These are phyloP conservation scores for Mystacornis crossleyi DNA, from an alignment of 2,113 vertebrate genomes.

Conservation along the genomic window DNA sequence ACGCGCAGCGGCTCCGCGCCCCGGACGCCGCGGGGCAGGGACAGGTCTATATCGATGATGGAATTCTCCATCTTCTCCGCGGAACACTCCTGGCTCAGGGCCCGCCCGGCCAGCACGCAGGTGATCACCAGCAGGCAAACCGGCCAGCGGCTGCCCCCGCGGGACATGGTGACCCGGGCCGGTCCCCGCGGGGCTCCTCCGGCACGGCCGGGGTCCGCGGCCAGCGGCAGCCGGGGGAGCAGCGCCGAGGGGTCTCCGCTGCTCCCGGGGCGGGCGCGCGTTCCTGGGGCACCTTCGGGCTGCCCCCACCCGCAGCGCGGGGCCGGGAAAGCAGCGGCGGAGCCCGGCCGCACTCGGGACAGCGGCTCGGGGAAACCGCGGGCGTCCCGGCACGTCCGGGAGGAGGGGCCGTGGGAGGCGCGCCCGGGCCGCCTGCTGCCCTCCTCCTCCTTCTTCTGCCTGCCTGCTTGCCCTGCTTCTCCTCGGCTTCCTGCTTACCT, in stretches of 20 bases:
- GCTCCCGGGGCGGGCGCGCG: not conserved
- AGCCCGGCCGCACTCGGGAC: not conserved
- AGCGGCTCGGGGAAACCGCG: not conserved
- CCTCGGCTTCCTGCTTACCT: not conserved
- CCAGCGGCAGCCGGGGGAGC: not conserved
- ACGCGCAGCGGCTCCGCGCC: slow-evolving; percentile 52
- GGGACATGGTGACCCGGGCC: slow-evolving; percentile 17
- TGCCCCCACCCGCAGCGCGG: too few species aligned
- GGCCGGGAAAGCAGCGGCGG: not conserved
- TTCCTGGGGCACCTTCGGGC: not conserved
- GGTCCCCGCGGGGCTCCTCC: not conserved
- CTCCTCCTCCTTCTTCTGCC: too few species aligned
- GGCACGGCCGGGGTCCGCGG: not conserved
- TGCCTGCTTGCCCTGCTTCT: not conserved
- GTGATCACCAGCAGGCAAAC: not conserved
- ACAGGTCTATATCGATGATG: slow-evolving; percentile 61
- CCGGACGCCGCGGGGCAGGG: slow-evolving; percentile 64
- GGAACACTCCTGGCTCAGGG: slow-evolving; percentile 32
- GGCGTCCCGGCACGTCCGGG: not conserved
- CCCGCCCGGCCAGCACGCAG: not conserved
- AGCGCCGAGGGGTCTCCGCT: not conserved
- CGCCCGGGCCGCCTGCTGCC: not conserved
- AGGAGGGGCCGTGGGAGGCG: not conserved
- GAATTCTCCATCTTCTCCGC: slow-evolving; percentile 29
- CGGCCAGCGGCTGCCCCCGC: not conserved